These are phyloP conservation scores for Meteorus colon DNA, from an alignment of 2,888 invertebrate genomes.

Conservation along the genomic window DNA sequence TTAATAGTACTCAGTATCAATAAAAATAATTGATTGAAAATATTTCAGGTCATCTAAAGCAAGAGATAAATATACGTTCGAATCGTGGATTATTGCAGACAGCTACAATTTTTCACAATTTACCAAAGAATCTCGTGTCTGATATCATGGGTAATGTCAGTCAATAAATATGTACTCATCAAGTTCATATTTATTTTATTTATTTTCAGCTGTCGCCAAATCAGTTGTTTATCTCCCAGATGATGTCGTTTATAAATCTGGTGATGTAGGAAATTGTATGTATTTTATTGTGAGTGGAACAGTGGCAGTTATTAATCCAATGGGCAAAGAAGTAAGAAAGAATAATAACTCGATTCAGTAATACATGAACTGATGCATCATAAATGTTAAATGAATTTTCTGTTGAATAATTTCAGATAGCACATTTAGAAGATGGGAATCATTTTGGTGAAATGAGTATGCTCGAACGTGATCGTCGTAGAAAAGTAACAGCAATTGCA, in stretches of 20 bases:
- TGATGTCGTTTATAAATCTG: constrained; percentile 66
- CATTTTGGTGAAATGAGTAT: constrained; percentile 75
- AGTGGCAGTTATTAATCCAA: constrained; percentile 61
- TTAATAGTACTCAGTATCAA: neutral
- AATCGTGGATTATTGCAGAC: constrained; percentile 64
- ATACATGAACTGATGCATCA: neutral
- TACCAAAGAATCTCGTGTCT: constrained; percentile 60
- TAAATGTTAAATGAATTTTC: neutral
- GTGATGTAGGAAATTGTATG: constrained; percentile 65
- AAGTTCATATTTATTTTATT: neutral
- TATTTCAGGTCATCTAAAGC: constrained; percentile 59
- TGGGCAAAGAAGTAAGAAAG: constrained; percentile 63
- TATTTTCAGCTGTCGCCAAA: constrained; percentile 55
- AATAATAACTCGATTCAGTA: neutral
- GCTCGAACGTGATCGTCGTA: constrained; percentile 74
- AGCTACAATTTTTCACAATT: constrained; percentile 62
- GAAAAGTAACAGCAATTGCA: constrained; percentile 76
- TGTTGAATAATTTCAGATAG: constrained; percentile 8
- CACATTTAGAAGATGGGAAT: constrained; percentile 77
- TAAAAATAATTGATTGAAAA: constrained; percentile 15
- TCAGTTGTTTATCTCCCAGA: constrained; percentile 64
- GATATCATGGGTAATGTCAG: constrained; percentile 60
- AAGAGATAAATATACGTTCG: constrained; percentile 65
- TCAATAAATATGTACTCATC: constrained; percentile 3
- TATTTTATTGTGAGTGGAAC: constrained; percentile 70